phyloP scores from a whole-genome alignment of 1,140 invertebrate species.

The Papilio glaucus region DNA sequence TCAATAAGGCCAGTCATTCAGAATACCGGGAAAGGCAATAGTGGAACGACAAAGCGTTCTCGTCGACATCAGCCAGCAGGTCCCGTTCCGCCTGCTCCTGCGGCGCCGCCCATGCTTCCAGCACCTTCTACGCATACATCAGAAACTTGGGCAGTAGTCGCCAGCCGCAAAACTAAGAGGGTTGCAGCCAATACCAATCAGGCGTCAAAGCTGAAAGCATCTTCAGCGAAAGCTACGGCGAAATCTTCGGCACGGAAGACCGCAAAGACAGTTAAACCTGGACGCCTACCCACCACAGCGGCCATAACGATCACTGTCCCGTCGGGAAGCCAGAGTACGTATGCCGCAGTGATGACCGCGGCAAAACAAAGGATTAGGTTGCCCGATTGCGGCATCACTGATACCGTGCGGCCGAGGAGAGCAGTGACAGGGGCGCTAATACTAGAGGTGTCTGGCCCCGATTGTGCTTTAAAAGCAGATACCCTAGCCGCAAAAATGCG shows the following conservation, averaged over 20 bases:
- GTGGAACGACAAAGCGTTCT: no score
- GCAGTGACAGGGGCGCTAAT: slow-evolving; percentile 36
- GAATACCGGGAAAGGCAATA: no score
- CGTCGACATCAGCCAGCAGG: no score
- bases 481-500: slow-evolving; percentile 34
- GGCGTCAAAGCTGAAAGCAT: neutral
- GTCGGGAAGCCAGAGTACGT: slow-evolving; percentile 21
- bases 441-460: slow-evolving; percentile 29
- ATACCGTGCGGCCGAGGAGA: neutral
- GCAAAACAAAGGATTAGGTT: slow-evolving; percentile 39
- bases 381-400: slow-evolving; percentile 35
- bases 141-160: no score
- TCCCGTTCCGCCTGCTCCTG: no score
- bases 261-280: no score
- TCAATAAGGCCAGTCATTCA: no score
- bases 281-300: slow-evolving; percentile 28
- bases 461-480: slow-evolving; percentile 38
- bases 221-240: no score
- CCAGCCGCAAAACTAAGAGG: no score
- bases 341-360: slow-evolving; percentile 37
- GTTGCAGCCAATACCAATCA: no score
- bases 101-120: no score
- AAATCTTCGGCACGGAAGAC: neutral
- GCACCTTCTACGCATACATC: no score
- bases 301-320: slow-evolving; percentile 36